Conservation (phyloP, 2,797 vertebrate genomes). For the Mormyrops boulengeri region DNA sequence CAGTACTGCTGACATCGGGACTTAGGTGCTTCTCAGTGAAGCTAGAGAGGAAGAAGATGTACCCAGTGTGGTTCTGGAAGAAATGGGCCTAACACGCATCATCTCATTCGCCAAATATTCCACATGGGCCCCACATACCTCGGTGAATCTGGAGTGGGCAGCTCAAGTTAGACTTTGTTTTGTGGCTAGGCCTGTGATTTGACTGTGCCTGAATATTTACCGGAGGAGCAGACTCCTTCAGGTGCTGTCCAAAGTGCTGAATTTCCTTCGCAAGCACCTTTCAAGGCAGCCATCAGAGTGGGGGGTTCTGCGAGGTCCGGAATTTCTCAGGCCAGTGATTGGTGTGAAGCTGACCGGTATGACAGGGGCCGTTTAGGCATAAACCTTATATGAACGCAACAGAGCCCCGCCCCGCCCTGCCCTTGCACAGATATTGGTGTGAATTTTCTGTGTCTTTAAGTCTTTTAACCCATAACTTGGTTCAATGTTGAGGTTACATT, state of each 20-base stretch:
- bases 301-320: not conserved
- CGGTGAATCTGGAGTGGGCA: not conserved
- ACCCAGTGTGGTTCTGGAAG: not conserved
- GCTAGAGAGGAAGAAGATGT: not conserved
- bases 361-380: not conserved
- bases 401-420: not conserved
- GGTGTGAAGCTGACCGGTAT: not conserved
- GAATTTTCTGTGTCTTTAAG: not conserved
- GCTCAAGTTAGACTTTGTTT: not conserved
- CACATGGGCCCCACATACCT: not conserved
- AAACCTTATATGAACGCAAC: not conserved
- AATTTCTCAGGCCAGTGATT: not conserved
- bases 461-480: not conserved
- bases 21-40: not conserved
- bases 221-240: constrained; percentile 52
- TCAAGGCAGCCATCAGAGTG: constrained; percentile 52
- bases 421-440: constrained; percentile 23
- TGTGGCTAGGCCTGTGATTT: constrained; percentile 34
- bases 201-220: constrained; percentile 50
- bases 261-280: constrained; percentile 69
- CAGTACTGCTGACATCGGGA: not conserved
- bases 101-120: not conserved
- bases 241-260: constrained; percentile 82
- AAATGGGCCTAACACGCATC: not conserved
- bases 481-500: not conserved